phyloP scores from a whole-genome alignment of 1,140 invertebrate genomes.

The Uloborus diversus region DNA sequence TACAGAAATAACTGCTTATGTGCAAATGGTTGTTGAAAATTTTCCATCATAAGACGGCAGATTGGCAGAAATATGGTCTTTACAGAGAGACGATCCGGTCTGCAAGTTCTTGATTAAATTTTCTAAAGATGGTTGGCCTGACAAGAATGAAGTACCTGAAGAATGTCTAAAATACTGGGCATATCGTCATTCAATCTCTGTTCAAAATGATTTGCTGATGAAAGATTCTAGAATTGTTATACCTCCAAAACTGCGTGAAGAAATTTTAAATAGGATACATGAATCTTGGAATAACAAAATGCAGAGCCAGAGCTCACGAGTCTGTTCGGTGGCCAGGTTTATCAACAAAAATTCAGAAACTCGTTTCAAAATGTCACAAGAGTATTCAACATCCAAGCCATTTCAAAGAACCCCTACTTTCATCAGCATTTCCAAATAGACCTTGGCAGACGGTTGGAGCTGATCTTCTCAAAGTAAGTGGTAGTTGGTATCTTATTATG shows the following conservation, averaged over 20 bases:
- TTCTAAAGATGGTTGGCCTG: conserved; percentile 1
- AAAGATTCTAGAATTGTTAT: background rate
- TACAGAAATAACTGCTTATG: background rate
- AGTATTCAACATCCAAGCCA: background rate
- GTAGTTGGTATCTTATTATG: background rate
- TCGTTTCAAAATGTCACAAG: background rate
- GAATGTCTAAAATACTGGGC: background rate
- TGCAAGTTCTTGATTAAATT: background rate
- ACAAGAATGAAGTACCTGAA: background rate
- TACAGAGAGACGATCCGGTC: background rate
- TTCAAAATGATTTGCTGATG: background rate
- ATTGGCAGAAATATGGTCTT: background rate
- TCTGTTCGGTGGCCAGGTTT: background rate
- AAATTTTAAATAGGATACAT: background rate
- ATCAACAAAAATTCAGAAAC: background rate
- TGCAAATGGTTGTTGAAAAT: background rate
- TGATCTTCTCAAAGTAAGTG: background rate
- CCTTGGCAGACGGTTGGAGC: background rate
- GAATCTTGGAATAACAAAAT: background rate
- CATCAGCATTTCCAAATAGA: background rate
- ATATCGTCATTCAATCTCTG: background rate
- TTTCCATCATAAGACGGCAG: background rate
- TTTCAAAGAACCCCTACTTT: background rate
- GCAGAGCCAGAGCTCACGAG: background rate
- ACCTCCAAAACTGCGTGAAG: background rate